Evolutionary conservation across 2,113 vertebrate species (phyloP), one percentile per base, ranked within the genome.

Genomic region (Chlorodrepanis virens): DNA sequence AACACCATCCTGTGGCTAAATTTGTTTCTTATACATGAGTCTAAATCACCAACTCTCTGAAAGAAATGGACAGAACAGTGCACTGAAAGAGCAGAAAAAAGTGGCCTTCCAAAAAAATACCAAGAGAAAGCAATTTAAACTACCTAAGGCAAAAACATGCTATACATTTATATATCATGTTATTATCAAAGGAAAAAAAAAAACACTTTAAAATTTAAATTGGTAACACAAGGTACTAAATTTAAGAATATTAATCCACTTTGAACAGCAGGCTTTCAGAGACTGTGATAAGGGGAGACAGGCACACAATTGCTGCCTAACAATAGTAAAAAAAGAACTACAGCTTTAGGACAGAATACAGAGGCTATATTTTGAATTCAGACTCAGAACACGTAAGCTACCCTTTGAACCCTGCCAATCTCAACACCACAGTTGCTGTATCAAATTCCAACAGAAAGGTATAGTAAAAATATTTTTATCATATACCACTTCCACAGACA

Each of bases 281-380:
- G 47, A 37, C 21, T 39, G 50, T 61, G 72, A 59, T 68, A 60
- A 61, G 35, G 59, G 59, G 14, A 93, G 84, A 85, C 84, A 91
- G 75, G 70, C 85, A 57, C 27, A 88, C 67, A 95, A 86, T 47
- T 70, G 90, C 87, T 83, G 75, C 63, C 69, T 44, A 93, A 91
- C 84, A 95, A 85, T 31, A 77, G 91, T n/a, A 52, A 64, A 93
- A 89, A 89, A 83, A 61, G 63, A 95, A 54, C 85, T 85, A 56
- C 2, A 93, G 82, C 78, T 80, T 93, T 49, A 77, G 63, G 47
- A 64, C 12, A 39, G 61, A 92, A 81, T n/a, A 63, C 22, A 49
- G 45, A 84, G 27, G 56, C 63, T 47, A 0, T 27, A 69, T 65
- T 93, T 93, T 85, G 27, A 79, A 93, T 83, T 94, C 54, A 65